A percentile compares a stretch with the other conserved stretches of the same genome.
Conservation (phyloP, 2,797 vertebrate species). For the Phaenicophaeus curvirostris region DNA sequence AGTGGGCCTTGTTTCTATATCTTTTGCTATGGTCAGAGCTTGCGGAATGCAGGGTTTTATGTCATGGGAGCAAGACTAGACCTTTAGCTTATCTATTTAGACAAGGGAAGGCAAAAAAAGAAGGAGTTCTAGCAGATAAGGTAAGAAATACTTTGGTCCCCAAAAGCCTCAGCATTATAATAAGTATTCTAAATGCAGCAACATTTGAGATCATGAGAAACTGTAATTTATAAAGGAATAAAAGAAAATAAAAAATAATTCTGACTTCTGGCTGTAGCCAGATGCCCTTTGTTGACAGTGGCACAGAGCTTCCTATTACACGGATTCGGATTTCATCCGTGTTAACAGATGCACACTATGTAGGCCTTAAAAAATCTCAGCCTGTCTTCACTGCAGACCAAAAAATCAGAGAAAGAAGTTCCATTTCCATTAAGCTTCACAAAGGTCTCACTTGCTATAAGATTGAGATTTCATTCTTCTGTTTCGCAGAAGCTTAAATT, state of each 20-base stretch:
- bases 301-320: not conserved
- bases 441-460: not conserved
- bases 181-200: not conserved
- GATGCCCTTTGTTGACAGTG: not conserved
- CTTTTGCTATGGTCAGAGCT: not conserved
- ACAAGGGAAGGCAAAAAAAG: not conserved
- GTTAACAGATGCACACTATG: not conserved
- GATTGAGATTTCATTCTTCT: not conserved
- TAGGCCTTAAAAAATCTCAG: not conserved
- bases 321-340: not conserved
- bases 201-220: not conserved
- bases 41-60: not conserved
- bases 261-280: not conserved
- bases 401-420: not conserved
- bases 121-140: not conserved
- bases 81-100: not conserved
- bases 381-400: not conserved
- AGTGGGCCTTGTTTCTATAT: not conserved
- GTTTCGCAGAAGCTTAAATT: not conserved
- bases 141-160: not conserved
- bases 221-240: not conserved
- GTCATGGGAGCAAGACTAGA: not conserved
- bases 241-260: not conserved
- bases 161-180: not conserved
- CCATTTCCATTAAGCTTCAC: not conserved